phyloP scores from a whole-genome alignment of 2,888 invertebrate species.

The Zygothrica quintamaculata region DNA sequence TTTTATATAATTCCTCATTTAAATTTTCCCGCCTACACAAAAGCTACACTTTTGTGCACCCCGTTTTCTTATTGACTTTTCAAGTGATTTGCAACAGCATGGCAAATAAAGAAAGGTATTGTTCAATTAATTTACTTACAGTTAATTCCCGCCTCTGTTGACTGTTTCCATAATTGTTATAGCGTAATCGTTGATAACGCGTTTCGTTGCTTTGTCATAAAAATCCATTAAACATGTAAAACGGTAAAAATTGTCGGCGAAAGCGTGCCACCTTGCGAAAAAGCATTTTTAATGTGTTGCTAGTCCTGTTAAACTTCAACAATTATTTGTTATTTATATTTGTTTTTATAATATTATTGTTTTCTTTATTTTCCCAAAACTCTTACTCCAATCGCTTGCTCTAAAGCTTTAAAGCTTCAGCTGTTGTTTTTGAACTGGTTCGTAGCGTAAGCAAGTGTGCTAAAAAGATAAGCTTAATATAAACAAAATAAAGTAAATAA shows the following conservation, averaged over 20 bases:
- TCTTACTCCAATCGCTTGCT: conserved; percentile 1
- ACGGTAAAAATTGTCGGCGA: conserved; percentile 72
- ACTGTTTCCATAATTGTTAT: conserved; percentile 55
- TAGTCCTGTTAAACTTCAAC: conserved; percentile 19
- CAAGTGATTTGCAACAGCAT: background rate
- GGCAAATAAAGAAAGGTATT: background rate
- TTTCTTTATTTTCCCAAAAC: conserved; percentile 57
- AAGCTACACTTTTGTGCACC: conserved; percentile 20
- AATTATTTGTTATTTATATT: background rate
- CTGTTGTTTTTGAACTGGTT: conserved; percentile 28
- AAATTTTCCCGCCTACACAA: conserved; percentile 16
- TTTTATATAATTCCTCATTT: background rate
- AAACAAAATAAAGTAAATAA: no score
- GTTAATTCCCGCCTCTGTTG: conserved; percentile 52
- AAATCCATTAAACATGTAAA: conserved; percentile 72
- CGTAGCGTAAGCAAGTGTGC: background rate
- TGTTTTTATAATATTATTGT: background rate
- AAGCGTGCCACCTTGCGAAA: conserved; percentile 67
- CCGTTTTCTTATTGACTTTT: conserved; percentile 41
- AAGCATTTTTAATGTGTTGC: conserved; percentile 45
- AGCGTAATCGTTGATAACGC: conserved; percentile 72
- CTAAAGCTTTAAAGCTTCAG: conserved; percentile 30
- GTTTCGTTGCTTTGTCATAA: conserved; percentile 73
- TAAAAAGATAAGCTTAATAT: conserved; percentile 11
- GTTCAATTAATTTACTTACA: conserved; percentile 44